Conservation (phyloP, 2,113 vertebrate species). For the Phalacrocorax carbo region DNA sequence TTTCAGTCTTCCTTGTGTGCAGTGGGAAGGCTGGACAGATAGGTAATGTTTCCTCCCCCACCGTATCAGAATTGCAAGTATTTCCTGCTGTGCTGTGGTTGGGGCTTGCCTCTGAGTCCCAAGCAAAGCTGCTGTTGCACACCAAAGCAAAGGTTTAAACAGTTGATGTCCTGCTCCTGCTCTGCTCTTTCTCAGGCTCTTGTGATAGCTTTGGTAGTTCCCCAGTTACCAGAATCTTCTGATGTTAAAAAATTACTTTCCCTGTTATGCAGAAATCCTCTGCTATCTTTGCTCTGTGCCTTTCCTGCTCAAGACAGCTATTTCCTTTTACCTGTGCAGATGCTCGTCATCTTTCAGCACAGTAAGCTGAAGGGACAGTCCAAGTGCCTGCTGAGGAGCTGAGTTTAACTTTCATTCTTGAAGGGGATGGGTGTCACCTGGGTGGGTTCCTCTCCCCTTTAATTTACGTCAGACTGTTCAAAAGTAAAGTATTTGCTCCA, state of each 20-base stretch:
- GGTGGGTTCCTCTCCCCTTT: not conserved
- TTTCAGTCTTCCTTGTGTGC: not conserved
- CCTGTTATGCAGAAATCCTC: not conserved
- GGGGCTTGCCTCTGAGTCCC: not conserved
- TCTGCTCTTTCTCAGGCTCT: not conserved
- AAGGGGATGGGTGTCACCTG: accelerated
- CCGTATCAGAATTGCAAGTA: not conserved
- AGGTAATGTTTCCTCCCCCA: not conserved
- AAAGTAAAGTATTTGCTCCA: not conserved
- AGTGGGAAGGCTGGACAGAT: not conserved
- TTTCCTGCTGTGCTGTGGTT: not conserved
- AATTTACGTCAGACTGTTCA: not conserved
- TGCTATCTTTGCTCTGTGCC: not conserved
- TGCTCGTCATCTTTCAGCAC: not conserved
- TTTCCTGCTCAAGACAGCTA: not conserved
- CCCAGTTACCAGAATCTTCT: not conserved
- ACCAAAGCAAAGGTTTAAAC: not conserved
- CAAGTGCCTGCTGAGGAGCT: not conserved
- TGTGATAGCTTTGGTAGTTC: not conserved
- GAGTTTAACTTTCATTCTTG: not conserved
- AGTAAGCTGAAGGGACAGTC: not conserved
- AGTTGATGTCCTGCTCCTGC: not conserved
- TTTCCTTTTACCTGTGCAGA: not conserved
- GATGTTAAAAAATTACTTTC: not conserved
- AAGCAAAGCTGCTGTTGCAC: not conserved